Conservation (phyloP, 2,113 vertebrate genomes). For the Furnarius figulus region DNA sequence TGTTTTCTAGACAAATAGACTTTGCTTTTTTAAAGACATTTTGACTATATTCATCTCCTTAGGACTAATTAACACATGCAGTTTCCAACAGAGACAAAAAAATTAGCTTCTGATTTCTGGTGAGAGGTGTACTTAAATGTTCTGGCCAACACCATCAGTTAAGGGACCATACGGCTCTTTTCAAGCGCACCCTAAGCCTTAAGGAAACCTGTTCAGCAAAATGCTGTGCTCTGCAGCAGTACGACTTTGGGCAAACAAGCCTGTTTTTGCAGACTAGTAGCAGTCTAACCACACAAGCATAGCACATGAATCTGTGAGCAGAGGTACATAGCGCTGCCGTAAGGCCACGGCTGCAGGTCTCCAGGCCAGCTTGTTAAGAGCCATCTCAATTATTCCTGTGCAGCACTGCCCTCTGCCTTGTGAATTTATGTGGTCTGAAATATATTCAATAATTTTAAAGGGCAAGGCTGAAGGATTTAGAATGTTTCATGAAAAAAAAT, state of each 20-base stretch:
- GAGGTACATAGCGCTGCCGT: accelerated
- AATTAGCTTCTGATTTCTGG: conserved; percentile 40
- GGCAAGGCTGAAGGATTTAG: not conserved
- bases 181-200: not conserved
- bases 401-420: conserved; percentile 24
- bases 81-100: conserved; percentile 46
- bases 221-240: not conserved
- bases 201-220: not conserved
- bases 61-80: not conserved
- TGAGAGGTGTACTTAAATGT: not conserved
- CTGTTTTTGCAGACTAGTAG: not conserved
- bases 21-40: not conserved
- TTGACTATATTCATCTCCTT: conserved; percentile 6
- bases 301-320: not conserved
- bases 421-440: not conserved
- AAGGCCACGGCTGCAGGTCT: accelerated
- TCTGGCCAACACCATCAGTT: not conserved
- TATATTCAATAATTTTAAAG: not conserved
- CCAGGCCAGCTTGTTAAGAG: not conserved
- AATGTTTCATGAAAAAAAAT: not conserved
- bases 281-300: not conserved
- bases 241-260: not conserved
- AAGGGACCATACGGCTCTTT: not conserved
- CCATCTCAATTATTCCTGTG: not conserved
- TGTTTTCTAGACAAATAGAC: not conserved